Percentiles rank a stretch among this genome's conserved stretches.
These are phyloP conservation scores for Pectinophora gossypiella DNA, from an alignment of 1,140 invertebrate species.

Conservation along the genomic window DNA sequence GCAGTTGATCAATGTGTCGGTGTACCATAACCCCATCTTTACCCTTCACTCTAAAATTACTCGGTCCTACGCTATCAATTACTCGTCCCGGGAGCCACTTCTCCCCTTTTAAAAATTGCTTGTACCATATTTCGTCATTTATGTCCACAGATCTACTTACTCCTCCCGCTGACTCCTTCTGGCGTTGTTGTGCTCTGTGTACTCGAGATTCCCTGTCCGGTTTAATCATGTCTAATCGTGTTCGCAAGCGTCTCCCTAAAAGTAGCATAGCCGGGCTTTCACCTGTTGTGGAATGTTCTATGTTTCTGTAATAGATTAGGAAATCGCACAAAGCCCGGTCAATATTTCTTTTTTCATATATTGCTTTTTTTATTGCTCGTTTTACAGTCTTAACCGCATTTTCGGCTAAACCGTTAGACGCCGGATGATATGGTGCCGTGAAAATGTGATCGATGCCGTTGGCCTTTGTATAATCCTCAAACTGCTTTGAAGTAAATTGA, in stretches of 20 bases:
- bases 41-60: neutral
- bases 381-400: neutral
- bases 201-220: neutral
- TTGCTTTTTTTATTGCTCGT: neutral
- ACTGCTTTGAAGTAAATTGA: neutral
- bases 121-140: neutral
- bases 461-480: neutral
- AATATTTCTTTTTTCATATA: neutral
- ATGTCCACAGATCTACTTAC: neutral
- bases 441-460: neutral
- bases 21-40: neutral
- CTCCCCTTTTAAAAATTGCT: conserved; percentile 3
- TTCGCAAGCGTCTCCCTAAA: neutral
- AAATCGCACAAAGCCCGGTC: neutral
- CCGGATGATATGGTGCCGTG: neutral
- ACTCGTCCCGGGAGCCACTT: neutral
- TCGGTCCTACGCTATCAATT: neutral
- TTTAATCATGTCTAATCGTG: neutral
- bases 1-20: neutral
- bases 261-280: neutral
- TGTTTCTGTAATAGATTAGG: neutral
- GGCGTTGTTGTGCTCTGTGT: neutral
- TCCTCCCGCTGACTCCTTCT: neutral
- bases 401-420: neutral
- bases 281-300: neutral